phyloP scores from a whole-genome alignment of 2,113 vertebrate genomes.

The Agapornis roseicollis region DNA sequence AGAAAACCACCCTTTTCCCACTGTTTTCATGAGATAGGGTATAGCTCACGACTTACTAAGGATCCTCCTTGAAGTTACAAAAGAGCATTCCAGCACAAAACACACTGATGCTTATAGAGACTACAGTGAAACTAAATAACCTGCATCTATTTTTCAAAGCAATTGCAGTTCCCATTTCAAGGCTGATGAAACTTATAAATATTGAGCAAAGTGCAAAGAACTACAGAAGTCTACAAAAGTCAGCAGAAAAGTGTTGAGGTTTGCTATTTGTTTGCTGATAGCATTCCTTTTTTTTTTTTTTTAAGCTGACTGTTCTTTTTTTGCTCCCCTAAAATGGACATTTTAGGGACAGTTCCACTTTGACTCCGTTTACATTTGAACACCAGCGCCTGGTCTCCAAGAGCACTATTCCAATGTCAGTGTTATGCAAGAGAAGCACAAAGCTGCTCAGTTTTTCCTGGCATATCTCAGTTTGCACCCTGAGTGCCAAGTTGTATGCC shows the following conservation, averaged over 20 bases:
- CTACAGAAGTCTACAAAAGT: not conserved
- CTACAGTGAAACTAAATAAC: not conserved
- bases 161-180: not conserved
- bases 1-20: not conserved
- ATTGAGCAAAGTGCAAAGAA: not conserved
- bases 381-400: fast-evolving
- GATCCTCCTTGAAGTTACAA: not conserved
- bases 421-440: not conserved
- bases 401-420: not conserved
- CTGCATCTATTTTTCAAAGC: not conserved
- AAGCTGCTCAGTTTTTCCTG: not conserved
- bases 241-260: not conserved
- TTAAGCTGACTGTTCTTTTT: not conserved
- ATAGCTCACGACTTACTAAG: not conserved
- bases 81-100: not conserved
- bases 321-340: not conserved
- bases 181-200: not conserved
- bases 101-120: not conserved
- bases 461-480: not conserved
- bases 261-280: not conserved
- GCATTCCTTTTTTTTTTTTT: not conserved
- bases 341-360: not conserved
- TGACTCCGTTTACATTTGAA: not conserved
- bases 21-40: not conserved
- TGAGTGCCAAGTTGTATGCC: not conserved